Base-by-base conservation (phyloP, 2,888 invertebrate genomes). In the Mechanitis mazaeus region DNA sequence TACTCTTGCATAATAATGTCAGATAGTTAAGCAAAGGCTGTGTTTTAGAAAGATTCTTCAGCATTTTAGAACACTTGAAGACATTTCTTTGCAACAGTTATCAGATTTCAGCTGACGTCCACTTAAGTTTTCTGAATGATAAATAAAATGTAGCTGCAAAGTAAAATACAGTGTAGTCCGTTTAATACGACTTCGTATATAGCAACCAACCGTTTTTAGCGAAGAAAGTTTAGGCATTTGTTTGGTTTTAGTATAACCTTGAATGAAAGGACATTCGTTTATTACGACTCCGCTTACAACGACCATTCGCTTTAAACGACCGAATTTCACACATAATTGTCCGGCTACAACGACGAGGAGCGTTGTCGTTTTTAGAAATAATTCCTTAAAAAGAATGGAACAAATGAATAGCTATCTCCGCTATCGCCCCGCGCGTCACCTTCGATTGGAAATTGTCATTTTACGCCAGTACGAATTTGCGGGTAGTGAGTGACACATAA, bases 151-250 rank as follows among this genome's bases (percentile, higher is more conserved):
- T 20, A 20, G 20, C 20, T 20, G 20, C 20, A 20, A 20, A 20
- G 20, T 20, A 20, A 20, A 31, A 31, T 54, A 54, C 45, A 54
- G 45, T 59, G 35, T 54, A 59, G 46, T 58, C 38, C 58, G 55
- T 62, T 62, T 56, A 62, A 35, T 60, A 55, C 38, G 60, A 56
- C 56, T 60, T 38, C 60, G 60, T 47, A 45, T 60, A 60, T 20
- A 60, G n/a, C 55, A 45, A 62, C 59, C 55, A 58, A 58, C 33
- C 45, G 62, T 54, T 62, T 62, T 53, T 56, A 62, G 54, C 56
- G 62, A 62, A 56, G 55, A 50, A 59, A 58, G 45, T 45, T 54
- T 59, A 54, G 58, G 58, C 58, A 59, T 59, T 54, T 59, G 58
- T 59, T 54, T 54, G 54, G 45, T 58, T 58, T 58, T 59, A 59